Base-by-base conservation (phyloP, 2,888 invertebrate species). In the Himalopsyche anomala region DNA sequence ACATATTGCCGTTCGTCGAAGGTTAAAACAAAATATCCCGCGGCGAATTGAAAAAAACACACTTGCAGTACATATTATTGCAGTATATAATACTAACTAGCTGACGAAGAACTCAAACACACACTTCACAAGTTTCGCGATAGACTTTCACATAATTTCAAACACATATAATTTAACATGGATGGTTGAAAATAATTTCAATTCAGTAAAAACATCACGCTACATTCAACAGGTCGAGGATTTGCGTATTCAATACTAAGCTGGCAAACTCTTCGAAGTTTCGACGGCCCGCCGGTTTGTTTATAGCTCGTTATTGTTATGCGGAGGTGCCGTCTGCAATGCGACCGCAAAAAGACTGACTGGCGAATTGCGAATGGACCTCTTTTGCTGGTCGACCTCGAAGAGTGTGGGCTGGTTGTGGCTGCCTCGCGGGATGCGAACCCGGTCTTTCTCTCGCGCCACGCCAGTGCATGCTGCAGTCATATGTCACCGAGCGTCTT, bases 331-430 rank as follows among this genome's bases (percentile, higher is more conserved):
- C 28, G 55, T 42, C 38, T 45, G 81, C 51, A 15, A n/a, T 74
- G 79, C 85, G 85, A 74, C 28, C 85, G 82, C 82, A 85, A 85
- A 85, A 85, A 85, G 85, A 85, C 85, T 85, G 85, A 69, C 79
- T 79, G 79, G 85, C 55, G 38, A 82, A 81, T 62, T 42, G 82
- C 36, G 62, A 62, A 28, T 62, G 28, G 62, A 62, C 62, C 62
- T 62, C 62, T 42, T 85, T 45, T 79, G 81, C 83, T 42, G 42
- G 45, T 12, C 85, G 85, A 85, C 85, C 85, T 81, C 62, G 62
- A 62, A 19, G 62, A 62, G 62, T 62, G 62, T 62, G 62, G 62
- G 62, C 62, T 62, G 62, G 62, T 62, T 8, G 19, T 8, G 62
- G 62, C 28, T 15, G 62, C 62, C 62, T 62, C 62, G 62, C 62